Evolutionary conservation across 2,888 invertebrate species (phyloP).

Genomic region (Zeuzera pyrina): DNA sequence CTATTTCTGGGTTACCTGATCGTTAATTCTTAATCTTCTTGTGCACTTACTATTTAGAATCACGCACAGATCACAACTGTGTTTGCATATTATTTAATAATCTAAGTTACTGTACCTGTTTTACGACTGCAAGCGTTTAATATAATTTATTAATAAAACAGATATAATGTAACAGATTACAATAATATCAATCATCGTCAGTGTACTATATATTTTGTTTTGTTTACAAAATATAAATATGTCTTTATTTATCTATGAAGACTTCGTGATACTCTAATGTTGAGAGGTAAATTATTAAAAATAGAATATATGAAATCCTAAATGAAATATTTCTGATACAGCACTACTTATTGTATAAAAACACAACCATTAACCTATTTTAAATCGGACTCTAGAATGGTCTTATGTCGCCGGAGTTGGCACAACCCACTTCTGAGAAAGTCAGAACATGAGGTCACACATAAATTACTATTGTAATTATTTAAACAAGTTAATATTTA

Average conservation of each 20-base stretch:
- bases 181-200: too few relatives aligned
- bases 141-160: too few relatives aligned
- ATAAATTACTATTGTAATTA: too few relatives aligned
- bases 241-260: too few relatives aligned
- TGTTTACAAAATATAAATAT: too few relatives aligned
- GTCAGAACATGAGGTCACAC: too few relatives aligned
- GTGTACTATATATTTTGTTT: too few relatives aligned
- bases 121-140: too few relatives aligned
- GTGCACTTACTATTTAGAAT: conserved; percentile 40
- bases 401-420: conserved; percentile 42
- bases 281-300: not conserved
- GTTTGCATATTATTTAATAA: conserved; percentile 22
- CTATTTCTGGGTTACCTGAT: conserved; percentile 50
- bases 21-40: conserved; percentile 49
- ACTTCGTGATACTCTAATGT: not conserved
- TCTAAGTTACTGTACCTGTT: too few relatives aligned
- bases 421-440: not conserved
- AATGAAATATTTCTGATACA: conserved; percentile 28
- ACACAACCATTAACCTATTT: conserved; percentile 55
- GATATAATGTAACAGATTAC: too few relatives aligned
- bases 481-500: too few relatives aligned
- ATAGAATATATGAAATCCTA: not conserved
- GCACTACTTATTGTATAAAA: conserved; percentile 46
- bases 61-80: conserved; percentile 37
- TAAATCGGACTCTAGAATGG: conserved; percentile 56